Evolutionary conservation across 2,113 vertebrate genomes (phyloP).

Genomic region (Equus przewalskii): DNA sequence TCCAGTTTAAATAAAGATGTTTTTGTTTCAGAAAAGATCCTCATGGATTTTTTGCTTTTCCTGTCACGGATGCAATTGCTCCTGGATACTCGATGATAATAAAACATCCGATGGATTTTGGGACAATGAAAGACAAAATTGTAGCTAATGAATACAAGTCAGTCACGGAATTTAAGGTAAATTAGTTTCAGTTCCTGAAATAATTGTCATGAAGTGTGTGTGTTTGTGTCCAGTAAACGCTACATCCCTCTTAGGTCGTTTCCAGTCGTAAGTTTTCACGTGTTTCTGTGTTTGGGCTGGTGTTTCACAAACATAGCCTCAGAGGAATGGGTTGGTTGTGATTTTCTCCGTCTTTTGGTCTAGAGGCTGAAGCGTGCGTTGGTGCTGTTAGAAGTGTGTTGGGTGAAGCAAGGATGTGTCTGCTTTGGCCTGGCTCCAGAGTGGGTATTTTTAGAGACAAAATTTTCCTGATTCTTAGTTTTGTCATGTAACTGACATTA

Average conservation of each 20-base stretch:
- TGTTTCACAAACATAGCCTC: not conserved
- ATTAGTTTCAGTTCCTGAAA: not conserved
- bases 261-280: not conserved
- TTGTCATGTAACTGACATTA: not conserved
- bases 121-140: conserved; percentile 99
- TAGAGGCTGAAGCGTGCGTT: fast-evolving
- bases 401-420: not conserved
- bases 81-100: conserved; percentile 99
- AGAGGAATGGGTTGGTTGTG: fast-evolving
- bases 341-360: not conserved
- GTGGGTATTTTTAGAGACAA: not conserved
- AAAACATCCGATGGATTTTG: conserved; percentile 99
- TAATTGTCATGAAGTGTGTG: not conserved
- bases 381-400: fast-evolving
- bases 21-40: conserved; percentile 94
- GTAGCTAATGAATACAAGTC: conserved; percentile 97
- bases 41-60: conserved; percentile 98
- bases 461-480: not conserved
- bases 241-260: not conserved
- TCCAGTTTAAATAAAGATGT: conserved; percentile 50
- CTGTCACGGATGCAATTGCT: conserved; percentile 98
- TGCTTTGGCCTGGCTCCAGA: not conserved
- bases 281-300: not conserved
- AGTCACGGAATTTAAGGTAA: conserved; percentile 98
- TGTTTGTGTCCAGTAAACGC: not conserved